Conservation (phyloP, 2,113 vertebrate genomes). For the Nycticryphes semicollaris region DNA sequence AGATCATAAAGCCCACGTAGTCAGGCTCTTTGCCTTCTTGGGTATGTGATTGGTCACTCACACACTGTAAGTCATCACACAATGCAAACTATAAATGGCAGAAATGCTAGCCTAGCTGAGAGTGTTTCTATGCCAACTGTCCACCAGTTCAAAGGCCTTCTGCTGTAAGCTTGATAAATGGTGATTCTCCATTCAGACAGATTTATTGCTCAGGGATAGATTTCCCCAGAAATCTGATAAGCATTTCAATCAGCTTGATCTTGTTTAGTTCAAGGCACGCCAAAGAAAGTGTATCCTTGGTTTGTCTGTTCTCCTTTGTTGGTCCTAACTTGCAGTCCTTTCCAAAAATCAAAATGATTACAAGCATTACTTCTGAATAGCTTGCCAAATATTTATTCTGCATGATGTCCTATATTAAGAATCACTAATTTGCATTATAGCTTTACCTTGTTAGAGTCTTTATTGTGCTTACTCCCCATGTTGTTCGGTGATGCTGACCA, state of each 20-base stretch:
- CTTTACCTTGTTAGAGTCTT: neutral
- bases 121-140: neutral
- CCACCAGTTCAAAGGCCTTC: neutral
- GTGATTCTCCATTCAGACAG: neutral
- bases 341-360: neutral
- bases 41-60: neutral
- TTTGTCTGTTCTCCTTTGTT: neutral
- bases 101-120: neutral
- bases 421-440: neutral
- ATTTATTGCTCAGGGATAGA: neutral
- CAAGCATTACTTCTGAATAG: neutral
- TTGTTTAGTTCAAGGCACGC: neutral
- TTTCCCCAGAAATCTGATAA: slow-evolving; percentile 7
- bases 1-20: neutral
- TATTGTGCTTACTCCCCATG: neutral
- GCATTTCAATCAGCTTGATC: neutral
- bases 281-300: neutral
- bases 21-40: neutral
- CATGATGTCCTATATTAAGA: neutral
- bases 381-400: neutral
- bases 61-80: neutral
- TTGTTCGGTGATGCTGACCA: neutral
- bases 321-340: neutral
- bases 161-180: neutral
- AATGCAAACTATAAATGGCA: neutral